These are phyloP conservation scores for Nycticryphes semicollaris DNA, from an alignment of 2,113 vertebrate genomes.

Conservation along the genomic window DNA sequence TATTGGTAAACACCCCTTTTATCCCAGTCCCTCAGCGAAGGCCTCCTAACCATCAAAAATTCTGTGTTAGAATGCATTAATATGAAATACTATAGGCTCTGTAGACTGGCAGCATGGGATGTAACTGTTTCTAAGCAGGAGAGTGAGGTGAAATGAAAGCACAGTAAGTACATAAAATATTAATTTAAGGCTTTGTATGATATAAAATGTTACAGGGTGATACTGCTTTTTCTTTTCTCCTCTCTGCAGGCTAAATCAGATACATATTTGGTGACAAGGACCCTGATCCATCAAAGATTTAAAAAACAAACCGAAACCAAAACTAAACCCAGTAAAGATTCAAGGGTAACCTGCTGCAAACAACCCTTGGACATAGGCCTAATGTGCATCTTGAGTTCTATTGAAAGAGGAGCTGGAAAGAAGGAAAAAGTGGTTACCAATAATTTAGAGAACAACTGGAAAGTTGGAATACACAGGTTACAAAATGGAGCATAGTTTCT, in stretches of 20 bases:
- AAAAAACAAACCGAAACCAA: neutral
- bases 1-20: conserved; percentile 20
- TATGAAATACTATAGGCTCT: neutral
- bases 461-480: neutral
- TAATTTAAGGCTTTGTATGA: conserved; percentile 10
- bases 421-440: neutral
- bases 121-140: neutral
- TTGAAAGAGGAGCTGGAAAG: neutral
- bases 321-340: neutral
- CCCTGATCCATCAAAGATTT: neutral
- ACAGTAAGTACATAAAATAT: conserved; percentile 22
- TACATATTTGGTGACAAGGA: neutral
- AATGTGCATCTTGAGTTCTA: neutral
- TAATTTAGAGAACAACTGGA: neutral
- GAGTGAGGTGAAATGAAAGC: neutral
- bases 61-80: conserved; percentile 14
- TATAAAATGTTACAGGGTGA: neutral
- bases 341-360: neutral
- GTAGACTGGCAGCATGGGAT: neutral
- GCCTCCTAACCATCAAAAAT: neutral
- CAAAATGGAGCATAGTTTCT: neutral
- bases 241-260: neutral
- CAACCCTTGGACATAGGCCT: neutral
- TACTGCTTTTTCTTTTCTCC: neutral
- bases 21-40: neutral